Evolutionary conservation across 2,797 vertebrate species (phyloP).

Genomic region (Pipistrellus kuhlii): DNA sequence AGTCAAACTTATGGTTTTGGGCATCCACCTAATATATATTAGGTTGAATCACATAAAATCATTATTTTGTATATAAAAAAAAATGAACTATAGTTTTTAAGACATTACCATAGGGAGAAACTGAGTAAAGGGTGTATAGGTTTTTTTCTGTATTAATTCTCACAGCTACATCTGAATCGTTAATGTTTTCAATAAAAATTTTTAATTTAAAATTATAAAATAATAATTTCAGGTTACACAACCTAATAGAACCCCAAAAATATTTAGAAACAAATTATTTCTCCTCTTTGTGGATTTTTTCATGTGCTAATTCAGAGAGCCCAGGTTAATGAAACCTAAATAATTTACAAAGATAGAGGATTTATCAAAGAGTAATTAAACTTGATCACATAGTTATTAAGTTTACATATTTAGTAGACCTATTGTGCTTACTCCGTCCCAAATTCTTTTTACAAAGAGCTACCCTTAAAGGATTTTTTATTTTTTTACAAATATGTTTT

Average conservation of each 20-base stretch:
- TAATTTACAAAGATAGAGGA: constrained; percentile 13
- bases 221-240: neutral
- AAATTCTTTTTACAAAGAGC: neutral
- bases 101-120: neutral
- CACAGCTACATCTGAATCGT: neutral
- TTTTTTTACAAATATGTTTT: constrained; percentile 48
- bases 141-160: neutral
- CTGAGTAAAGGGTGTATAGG: neutral
- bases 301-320: neutral
- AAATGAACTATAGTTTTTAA: constrained; percentile 14
- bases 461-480: neutral
- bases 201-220: neutral
- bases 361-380: constrained; percentile 46
- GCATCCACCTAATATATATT: constrained; percentile 29
- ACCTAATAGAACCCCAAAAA: neutral
- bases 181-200: neutral
- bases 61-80: constrained; percentile 33
- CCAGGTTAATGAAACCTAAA: neutral
- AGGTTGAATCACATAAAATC: constrained; percentile 43
- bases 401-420: neutral
- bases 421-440: neutral
- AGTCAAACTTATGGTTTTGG: constrained; percentile 8
- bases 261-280: constrained; percentile 17
- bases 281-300: neutral
- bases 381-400: neutral